Conservation (phyloP, 2,888 invertebrate genomes). For the Glyphotaelius pellucidus region DNA sequence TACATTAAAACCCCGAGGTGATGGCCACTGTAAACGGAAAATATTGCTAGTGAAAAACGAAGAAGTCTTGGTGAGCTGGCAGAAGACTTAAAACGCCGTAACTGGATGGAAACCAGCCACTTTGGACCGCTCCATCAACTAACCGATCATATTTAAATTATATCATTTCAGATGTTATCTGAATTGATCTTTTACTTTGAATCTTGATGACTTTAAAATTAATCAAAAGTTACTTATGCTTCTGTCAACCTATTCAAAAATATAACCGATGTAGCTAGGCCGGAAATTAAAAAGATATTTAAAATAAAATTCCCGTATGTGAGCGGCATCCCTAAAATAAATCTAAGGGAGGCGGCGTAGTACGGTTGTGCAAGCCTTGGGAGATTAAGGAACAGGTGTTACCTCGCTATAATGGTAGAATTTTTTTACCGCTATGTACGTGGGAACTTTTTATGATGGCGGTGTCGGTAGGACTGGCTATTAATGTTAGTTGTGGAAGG, state of each 20-base stretch:
- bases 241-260: background rate
- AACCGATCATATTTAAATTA: no score
- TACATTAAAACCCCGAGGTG: no score
- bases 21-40: no score
- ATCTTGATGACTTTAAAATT: background rate
- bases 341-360: background rate
- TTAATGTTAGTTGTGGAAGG: background rate
- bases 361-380: background rate
- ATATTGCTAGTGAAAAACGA: no score
- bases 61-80: no score
- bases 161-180: no score
- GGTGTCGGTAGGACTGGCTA: background rate
- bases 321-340: background rate
- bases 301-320: background rate
- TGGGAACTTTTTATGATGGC: background rate
- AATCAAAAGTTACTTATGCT: background rate
- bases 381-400: background rate
- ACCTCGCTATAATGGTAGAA: background rate
- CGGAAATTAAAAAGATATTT: background rate
- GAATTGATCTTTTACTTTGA: background rate
- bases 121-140: no score
- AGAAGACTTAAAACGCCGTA: no score
- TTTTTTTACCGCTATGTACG: background rate
- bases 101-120: no score
- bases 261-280: background rate